Evolutionary conservation across 2,113 vertebrate genomes (phyloP).

Genomic region (Cyanoderma ruficeps): DNA sequence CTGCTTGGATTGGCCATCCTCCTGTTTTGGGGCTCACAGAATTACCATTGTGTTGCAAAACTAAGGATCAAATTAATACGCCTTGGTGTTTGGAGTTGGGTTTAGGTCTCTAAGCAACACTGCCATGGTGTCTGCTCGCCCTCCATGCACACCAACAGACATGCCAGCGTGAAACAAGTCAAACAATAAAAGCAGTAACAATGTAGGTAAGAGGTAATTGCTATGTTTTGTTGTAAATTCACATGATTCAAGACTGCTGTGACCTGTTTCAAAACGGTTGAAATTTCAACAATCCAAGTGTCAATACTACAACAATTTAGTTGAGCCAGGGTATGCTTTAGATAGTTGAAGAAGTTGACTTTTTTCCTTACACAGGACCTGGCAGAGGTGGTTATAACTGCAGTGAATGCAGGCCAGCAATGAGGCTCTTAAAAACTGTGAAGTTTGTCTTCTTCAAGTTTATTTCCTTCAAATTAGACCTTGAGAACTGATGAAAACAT

Average conservation of each 20-base stretch:
- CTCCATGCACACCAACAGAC: rapidly evolving
- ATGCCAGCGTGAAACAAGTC: neutral
- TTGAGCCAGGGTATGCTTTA: neutral
- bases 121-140: rapidly evolving
- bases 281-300: neutral
- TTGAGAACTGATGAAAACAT: neutral
- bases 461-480: neutral
- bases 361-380: neutral
- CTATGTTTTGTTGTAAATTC: neutral
- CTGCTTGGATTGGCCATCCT: neutral
- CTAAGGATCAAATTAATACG: rapidly evolving
- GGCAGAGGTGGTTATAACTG: neutral
- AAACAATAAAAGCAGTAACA: neutral
- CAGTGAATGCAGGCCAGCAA: neutral
- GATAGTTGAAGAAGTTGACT: neutral
- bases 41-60: neutral
- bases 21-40: neutral
- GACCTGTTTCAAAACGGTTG: rapidly evolving
- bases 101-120: neutral
- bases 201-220: neutral
- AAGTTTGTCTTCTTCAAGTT: neutral
- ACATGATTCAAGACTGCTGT: rapidly evolving
- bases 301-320: neutral
- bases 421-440: neutral
- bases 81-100: neutral